Conservation (phyloP, 2,797 vertebrate genomes). For the Eupleurogrammus muticus region DNA sequence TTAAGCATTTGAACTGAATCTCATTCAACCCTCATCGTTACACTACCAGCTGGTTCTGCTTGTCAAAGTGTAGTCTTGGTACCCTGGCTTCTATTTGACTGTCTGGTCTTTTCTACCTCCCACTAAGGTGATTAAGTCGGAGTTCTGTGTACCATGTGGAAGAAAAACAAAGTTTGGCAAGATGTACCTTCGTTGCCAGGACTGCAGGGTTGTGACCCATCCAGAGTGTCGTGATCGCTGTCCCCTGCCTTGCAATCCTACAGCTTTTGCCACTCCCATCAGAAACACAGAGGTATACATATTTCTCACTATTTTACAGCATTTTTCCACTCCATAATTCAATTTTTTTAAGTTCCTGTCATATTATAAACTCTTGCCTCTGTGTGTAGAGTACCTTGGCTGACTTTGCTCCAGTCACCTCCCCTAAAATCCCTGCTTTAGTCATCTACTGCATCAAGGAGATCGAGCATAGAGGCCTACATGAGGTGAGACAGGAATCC, state of each 20-base stretch:
- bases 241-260: slow-evolving; percentile 90
- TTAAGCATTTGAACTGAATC: background rate
- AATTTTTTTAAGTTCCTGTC: background rate
- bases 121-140: slow-evolving; percentile 92
- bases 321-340: background rate
- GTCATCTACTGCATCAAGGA: slow-evolving; percentile 93
- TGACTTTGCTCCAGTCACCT: slow-evolving; percentile 88
- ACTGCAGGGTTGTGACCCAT: slow-evolving; percentile 90
- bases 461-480: slow-evolving; percentile 92
- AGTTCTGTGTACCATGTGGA: slow-evolving; percentile 90
- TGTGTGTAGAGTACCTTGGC: slow-evolving; percentile 85
- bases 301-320: background rate
- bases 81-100: background rate
- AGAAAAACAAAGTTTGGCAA: slow-evolving; percentile 95
- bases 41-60: background rate
- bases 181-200: slow-evolving; percentile 90
- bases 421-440: slow-evolving; percentile 92
- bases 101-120: background rate
- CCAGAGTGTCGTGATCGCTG: slow-evolving; percentile 92
- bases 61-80: background rate
- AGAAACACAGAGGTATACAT: slow-evolving; percentile 85
- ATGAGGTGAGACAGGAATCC: slow-evolving; percentile 84
- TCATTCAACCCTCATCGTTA: background rate
- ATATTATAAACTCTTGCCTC: background rate
- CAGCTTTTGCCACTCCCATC: slow-evolving; percentile 83